Percentiles rank a stretch among this genome's conserved stretches.
These are phyloP conservation scores for Recurvirostra avosetta DNA, from an alignment of 2,113 vertebrate genomes.

Conservation along the genomic window DNA sequence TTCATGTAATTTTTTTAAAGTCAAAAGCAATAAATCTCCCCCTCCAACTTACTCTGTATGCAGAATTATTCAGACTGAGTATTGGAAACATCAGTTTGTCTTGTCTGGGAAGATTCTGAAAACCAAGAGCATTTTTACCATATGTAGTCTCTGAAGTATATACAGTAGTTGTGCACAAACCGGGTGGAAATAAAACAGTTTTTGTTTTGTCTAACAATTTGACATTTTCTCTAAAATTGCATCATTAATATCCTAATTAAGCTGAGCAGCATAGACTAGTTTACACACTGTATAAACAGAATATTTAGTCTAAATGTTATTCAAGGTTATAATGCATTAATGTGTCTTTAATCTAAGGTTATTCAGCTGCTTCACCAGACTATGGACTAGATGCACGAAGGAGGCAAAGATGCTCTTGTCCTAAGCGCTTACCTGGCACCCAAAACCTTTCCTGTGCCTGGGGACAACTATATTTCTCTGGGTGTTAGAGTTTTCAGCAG, in stretches of 20 bases:
- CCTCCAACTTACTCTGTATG: fast-evolving
- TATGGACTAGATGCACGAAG: not conserved
- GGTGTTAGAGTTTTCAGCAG: not conserved
- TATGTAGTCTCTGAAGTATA: not conserved
- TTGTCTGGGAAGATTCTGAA: not conserved
- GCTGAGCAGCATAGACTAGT: not conserved
- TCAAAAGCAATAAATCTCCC: not conserved
- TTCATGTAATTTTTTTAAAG: not conserved
- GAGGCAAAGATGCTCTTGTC: not conserved
- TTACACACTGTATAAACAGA: not conserved
- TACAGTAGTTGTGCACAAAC: not conserved
- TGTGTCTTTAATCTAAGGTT: not conserved
- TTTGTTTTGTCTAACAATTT: not conserved
- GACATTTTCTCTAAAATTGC: not conserved
- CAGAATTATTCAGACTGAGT: not conserved
- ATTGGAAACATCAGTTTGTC: not conserved
- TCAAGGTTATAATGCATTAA: not conserved
- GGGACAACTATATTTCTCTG: not conserved
- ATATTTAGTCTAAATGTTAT: not conserved
- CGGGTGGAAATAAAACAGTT: not conserved
- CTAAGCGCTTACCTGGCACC: not conserved
- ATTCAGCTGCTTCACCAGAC: not conserved
- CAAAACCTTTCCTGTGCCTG: not conserved
- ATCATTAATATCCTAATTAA: not conserved
- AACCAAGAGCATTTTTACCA: not conserved